These are phyloP conservation scores for Sarcophaga rosellei DNA, from an alignment of 2,888 invertebrate species.

Conservation along the genomic window DNA sequence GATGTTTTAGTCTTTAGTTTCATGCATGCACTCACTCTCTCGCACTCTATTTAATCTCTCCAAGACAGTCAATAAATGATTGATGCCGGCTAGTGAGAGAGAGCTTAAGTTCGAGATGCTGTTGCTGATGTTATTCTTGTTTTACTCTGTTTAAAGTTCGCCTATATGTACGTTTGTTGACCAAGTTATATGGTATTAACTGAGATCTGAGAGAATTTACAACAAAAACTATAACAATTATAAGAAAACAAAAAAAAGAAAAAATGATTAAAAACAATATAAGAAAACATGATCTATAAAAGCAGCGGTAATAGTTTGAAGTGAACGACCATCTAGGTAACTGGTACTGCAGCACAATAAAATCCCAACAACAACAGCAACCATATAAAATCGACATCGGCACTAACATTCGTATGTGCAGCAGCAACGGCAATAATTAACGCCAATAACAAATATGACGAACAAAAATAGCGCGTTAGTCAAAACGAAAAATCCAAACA, in stretches of 20 bases:
- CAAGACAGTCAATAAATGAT: conserved; percentile 34
- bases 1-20: background rate
- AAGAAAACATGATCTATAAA: conserved; percentile 56
- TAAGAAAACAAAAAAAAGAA: background rate
- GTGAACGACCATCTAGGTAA: conserved; percentile 69
- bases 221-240: conserved; percentile 5
- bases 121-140: background rate
- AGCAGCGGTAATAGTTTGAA: conserved; percentile 66
- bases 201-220: conserved; percentile 46
- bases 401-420: background rate
- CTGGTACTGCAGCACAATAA: conserved; percentile 44
- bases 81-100: conserved; percentile 9
- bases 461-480: conserved; percentile 43
- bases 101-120: background rate
- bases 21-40: background rate
- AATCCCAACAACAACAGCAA: conserved; percentile 18
- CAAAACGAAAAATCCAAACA: conserved; percentile 45
- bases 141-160: conserved; percentile 1
- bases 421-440: background rate
- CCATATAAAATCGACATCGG: background rate
- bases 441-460: conserved; percentile 13
- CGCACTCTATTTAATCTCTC: conserved; percentile 16
- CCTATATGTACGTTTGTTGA: conserved; percentile 14
- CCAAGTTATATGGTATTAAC: conserved; percentile 31
- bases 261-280: background rate